Evolutionary conservation across 2,113 vertebrate genomes (phyloP), one percentile per base, ranked within the genome.

Genomic region (Cochlearius cochlearius): DNA sequence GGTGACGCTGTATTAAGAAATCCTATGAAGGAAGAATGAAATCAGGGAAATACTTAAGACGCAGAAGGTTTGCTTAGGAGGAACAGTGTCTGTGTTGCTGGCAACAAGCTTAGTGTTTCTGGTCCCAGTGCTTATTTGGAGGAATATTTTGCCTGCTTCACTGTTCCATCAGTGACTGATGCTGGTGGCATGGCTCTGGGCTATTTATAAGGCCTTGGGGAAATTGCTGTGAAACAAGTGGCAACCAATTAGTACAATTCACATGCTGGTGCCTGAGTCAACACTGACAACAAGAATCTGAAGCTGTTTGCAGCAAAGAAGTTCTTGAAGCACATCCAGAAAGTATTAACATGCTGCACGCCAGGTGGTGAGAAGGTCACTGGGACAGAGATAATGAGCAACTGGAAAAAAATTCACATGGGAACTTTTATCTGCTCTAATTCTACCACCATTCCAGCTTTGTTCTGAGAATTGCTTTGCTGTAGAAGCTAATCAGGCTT

Each of bases 351-450:
- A 9, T 49, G 74, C 75, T 86, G 79, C 4, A 10, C 6, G 43
- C 80, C 95, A 92, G 92, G 95, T 92, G 92, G 76, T 62, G 86
- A 94, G 96, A 91, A 96, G 94, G 96, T 96, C 94, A 95, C 60
- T 71, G 76, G 94, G 83, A 93, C 93, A 76, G 83, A 91, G 94
- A 94, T 97, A 96, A 94, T 91, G 92, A 96, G 85, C 32, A 77
- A 29, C 62, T 75, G 78, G 69, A 12, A 91, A 86, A 43, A 50
- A 60, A 81, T 72, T 97, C 81, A 27, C 94, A 27, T 53, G 45
- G 94, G 97, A 97, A 95, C 74, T 96, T 95, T 79, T 77, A 56
- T 92, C 92, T 82, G 66, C 73, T 74, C 79, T 90, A 59, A 74
- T 92, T 96, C 94, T 84, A 59, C 30, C 75, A 53, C 19, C 34